These are phyloP conservation scores for Colistium nudipinnis DNA, from an alignment of 2,113 vertebrate species.

Conservation along the genomic window DNA sequence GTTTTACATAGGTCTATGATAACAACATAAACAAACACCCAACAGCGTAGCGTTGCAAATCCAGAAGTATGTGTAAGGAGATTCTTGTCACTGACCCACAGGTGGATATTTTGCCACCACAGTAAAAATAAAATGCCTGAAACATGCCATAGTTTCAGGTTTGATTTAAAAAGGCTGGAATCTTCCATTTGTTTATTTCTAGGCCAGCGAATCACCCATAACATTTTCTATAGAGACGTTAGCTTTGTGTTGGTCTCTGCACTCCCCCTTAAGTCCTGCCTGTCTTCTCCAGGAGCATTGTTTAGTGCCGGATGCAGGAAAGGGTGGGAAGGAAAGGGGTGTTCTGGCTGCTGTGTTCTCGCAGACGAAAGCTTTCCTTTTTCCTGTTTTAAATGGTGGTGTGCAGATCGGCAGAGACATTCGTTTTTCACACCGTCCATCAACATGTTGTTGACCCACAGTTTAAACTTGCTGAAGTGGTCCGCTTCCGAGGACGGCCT, in stretches of 20 bases:
- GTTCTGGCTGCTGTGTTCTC: constrained; percentile 61
- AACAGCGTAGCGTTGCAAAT: not conserved
- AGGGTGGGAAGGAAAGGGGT: constrained; percentile 75
- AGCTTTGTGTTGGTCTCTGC: constrained; percentile 3
- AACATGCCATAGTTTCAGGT: not conserved
- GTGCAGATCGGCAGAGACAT: constrained; percentile 3
- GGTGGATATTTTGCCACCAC: not conserved
- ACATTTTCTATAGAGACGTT: constrained; percentile 1
- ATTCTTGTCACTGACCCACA: constrained; percentile 12
- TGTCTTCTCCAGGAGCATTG: constrained; percentile 64
- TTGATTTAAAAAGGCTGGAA: not conserved
- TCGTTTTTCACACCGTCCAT: not conserved
- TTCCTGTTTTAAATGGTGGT: constrained; percentile 76
- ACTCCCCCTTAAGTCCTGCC: constrained; percentile 30
- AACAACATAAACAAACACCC: too few relatives aligned
- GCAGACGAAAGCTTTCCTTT: constrained; percentile 67
- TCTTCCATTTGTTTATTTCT: not conserved
- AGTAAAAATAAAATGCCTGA: not conserved
- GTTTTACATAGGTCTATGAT: too few relatives aligned
- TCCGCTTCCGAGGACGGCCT: not conserved
- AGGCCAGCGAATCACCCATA: not conserved
- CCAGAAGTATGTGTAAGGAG: not conserved
- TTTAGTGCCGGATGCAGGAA: constrained; percentile 84
- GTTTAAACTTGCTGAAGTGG: not conserved
- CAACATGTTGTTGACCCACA: not conserved